These are phyloP conservation scores for Vimba vimba DNA, from an alignment of 2,113 vertebrate species.

Conservation along the genomic window DNA sequence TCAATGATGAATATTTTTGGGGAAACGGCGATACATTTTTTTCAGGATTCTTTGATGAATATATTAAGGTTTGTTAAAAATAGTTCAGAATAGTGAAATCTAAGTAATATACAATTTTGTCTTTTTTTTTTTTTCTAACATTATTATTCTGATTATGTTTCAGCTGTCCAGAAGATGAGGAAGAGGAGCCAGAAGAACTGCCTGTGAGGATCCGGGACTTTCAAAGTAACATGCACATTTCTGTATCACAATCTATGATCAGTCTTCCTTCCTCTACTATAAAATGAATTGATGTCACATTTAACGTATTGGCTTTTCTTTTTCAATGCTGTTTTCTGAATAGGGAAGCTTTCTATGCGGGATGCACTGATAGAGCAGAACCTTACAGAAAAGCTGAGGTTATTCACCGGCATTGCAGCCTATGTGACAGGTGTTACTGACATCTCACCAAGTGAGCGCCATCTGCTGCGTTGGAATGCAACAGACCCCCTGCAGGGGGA, in stretches of 20 bases:
- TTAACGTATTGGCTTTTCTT: constrained; percentile 4
- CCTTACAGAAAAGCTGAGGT: constrained; percentile 86
- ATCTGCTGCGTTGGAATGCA: constrained; percentile 75
- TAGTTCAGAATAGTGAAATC: neutral
- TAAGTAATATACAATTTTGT: neutral
- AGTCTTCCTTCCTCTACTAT: neutral
- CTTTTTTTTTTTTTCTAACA: neutral
- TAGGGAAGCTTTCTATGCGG: constrained; percentile 80
- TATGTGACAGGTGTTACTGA: constrained; percentile 75
- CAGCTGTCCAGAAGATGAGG: constrained; percentile 84
- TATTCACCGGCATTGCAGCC: constrained; percentile 79
- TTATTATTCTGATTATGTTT: neutral
- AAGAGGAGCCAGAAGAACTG: constrained; percentile 71
- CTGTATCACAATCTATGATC: neutral
- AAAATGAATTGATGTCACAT: neutral
- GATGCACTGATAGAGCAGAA: constrained; percentile 80
- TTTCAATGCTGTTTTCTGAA: constrained; percentile 18
- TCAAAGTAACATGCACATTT: constrained; percentile 77
- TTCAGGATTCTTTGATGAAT: neutral
- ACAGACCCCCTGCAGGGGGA: constrained; percentile 82
- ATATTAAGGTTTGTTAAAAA: neutral
- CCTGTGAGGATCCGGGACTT: constrained; percentile 74
- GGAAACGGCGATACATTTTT: too few species aligned
- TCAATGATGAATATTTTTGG: too few species aligned
- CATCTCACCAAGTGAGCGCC: constrained; percentile 46